Conservation (phyloP, 2,888 invertebrate genomes). For the Liodrosophila aerea region DNA sequence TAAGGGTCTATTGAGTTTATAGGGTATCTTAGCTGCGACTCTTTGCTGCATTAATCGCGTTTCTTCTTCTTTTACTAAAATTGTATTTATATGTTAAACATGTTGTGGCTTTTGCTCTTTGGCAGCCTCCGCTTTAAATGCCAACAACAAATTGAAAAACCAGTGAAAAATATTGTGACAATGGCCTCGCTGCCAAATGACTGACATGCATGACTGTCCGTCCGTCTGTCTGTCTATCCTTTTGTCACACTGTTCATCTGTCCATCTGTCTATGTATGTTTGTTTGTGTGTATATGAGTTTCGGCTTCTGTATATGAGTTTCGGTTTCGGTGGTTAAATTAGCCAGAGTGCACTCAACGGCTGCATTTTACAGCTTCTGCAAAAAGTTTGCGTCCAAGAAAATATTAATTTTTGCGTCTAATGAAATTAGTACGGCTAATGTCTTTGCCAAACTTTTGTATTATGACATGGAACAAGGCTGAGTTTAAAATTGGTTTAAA, state of each 20-base stretch:
- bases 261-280: conserved; percentile 5
- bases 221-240: conserved; percentile 2
- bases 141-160: conserved; percentile 10
- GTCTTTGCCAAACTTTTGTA: background rate
- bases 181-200: conserved; percentile 58
- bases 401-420: conserved; percentile 50
- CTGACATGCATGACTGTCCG: conserved; percentile 38
- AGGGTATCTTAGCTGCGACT: conserved; percentile 13
- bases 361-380: conserved; percentile 51
- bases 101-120: conserved; percentile 55
- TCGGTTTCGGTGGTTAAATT: conserved; percentile 65
- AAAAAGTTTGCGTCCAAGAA: conserved; percentile 53
- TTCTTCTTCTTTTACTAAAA: conserved; percentile 37
- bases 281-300: conserved; percentile 10
- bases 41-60: background rate
- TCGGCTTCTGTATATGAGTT: conserved; percentile 16
- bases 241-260: too few species aligned
- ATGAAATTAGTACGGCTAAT: conserved; percentile 4
- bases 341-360: conserved; percentile 65
- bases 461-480: background rate
- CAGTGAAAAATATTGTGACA: conserved; percentile 49
- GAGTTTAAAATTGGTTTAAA: background rate
- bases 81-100: conserved; percentile 55
- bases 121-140: conserved; percentile 51
- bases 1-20: too few species aligned